Percentiles rank a stretch among this genome's conserved stretches.
Conservation (phyloP, 2,113 vertebrate genomes). For the Plestiodon gilberti region DNA sequence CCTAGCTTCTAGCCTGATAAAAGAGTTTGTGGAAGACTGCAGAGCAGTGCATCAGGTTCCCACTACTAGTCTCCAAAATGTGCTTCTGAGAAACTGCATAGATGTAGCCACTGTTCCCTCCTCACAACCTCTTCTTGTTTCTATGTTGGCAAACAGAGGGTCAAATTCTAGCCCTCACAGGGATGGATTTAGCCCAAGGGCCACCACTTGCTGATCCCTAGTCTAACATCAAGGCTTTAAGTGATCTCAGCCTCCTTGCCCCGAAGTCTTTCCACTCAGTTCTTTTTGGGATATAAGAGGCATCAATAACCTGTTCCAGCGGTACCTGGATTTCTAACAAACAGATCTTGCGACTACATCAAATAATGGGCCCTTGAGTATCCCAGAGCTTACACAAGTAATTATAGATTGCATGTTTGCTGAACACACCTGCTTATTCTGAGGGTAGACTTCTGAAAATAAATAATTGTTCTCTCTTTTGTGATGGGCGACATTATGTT, state of each 20-base stretch:
- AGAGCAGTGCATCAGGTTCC: not conserved
- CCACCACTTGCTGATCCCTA: not conserved
- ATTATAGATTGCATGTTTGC: constrained; percentile 51
- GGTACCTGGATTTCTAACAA: not conserved
- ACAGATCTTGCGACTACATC: constrained; percentile 31
- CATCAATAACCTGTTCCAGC: not conserved
- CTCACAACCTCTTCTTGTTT: not conserved
- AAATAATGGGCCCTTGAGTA: constrained; percentile 34
- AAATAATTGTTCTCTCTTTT: constrained; percentile 41
- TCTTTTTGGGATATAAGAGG: not conserved
- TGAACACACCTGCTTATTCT: constrained; percentile 48
- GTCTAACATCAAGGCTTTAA: not conserved
- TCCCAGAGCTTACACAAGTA: constrained; percentile 41
- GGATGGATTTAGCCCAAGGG: not conserved
- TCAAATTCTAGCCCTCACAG: not conserved
- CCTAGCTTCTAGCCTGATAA: too few species aligned
- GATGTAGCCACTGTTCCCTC: not conserved
- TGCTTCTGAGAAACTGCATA: not conserved
- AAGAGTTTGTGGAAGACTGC: too few species aligned
- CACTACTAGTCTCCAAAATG: not conserved
- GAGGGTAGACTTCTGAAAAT: constrained; percentile 42
- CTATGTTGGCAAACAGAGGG: not conserved
- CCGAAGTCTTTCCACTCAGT: not conserved
- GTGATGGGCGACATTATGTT: constrained; percentile 17
- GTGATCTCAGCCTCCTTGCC: not conserved